Conservation (phyloP, 2,797 vertebrate genomes). For the Sebastes minor region DNA sequence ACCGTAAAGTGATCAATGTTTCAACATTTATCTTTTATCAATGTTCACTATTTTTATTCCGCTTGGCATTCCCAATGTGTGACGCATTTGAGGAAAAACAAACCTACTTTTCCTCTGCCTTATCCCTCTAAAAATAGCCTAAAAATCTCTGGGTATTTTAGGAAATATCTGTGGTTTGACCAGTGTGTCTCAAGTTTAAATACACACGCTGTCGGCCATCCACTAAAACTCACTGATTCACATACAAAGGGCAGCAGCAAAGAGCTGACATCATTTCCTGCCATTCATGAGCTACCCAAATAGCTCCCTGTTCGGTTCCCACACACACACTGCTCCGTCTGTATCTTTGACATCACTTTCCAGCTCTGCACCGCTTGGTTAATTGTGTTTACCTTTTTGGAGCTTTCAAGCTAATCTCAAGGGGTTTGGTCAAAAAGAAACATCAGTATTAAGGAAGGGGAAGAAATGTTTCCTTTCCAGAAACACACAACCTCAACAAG, state of each 20-base stretch:
- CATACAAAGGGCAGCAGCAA: conserved; percentile 70
- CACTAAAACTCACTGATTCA: conserved; percentile 53
- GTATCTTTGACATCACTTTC: conserved; percentile 58
- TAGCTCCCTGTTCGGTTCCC: conserved; percentile 82
- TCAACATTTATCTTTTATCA: not conserved
- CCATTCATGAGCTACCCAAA: conserved; percentile 84
- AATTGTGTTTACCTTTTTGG: conserved; percentile 68
- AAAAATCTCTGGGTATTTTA: conserved; percentile 47
- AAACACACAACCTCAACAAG: conserved; percentile 44
- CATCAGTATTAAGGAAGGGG: conserved; percentile 52
- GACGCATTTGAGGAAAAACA: conserved; percentile 6
- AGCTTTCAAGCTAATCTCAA: conserved; percentile 63
- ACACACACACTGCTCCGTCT: conserved; percentile 64
- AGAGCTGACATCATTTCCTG: conserved; percentile 85
- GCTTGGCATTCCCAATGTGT: not conserved
- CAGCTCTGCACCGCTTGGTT: conserved; percentile 45
- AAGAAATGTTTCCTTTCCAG: conserved; percentile 63
- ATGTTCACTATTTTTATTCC: not conserved
- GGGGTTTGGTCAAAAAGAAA: conserved; percentile 55
- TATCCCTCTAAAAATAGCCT: conserved; percentile 9
- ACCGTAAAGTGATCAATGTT: not conserved
- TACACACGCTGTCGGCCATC: conserved; percentile 37
- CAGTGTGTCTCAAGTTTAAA: conserved; percentile 44
- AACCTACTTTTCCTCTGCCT: not conserved
- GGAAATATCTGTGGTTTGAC: conserved; percentile 36